Conservation (phyloP, 2,888 invertebrate genomes). For the Ischnura elegans region DNA sequence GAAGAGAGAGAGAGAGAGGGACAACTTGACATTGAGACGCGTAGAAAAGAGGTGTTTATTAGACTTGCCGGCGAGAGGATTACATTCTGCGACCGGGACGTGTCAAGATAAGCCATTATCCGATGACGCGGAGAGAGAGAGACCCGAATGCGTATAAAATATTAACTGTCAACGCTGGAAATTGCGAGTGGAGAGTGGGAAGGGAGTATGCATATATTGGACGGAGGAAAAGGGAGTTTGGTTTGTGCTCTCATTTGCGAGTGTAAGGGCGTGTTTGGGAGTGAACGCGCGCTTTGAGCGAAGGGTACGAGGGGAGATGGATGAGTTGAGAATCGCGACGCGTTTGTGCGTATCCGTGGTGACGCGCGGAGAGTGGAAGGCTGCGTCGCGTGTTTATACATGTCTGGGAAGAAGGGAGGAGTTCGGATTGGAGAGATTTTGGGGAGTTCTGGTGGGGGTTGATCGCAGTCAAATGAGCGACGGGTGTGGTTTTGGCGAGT, state of each 20-base stretch:
- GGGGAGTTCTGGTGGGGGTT: background rate
- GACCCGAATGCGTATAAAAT: constrained; percentile 40
- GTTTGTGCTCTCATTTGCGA: too few relatives aligned
- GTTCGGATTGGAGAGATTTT: background rate
- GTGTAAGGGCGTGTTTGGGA: background rate
- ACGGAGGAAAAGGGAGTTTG: background rate
- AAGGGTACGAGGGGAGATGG: background rate
- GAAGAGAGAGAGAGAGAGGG: background rate
- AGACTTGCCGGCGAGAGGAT: background rate
- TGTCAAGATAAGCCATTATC: constrained; percentile 50
- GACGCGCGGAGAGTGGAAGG: too few relatives aligned
- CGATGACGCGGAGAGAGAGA: constrained; percentile 33
- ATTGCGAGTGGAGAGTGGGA: background rate
- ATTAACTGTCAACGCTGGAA: constrained; percentile 33
- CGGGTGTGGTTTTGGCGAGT: background rate
- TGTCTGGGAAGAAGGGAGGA: background rate
- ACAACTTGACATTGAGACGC: background rate
- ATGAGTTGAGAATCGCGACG: background rate
- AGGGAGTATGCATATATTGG: background rate
- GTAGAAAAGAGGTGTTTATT: constrained; percentile 34
- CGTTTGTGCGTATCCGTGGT: too few relatives aligned
- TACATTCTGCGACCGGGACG: constrained; percentile 25
- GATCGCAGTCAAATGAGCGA: background rate
- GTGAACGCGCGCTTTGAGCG: background rate
- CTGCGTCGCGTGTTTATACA: too few relatives aligned